Evolutionary conservation across 2,113 vertebrate species (phyloP), one percentile per base, ranked within the genome.

Genomic region (Poeciliopsis occidentalis): DNA sequence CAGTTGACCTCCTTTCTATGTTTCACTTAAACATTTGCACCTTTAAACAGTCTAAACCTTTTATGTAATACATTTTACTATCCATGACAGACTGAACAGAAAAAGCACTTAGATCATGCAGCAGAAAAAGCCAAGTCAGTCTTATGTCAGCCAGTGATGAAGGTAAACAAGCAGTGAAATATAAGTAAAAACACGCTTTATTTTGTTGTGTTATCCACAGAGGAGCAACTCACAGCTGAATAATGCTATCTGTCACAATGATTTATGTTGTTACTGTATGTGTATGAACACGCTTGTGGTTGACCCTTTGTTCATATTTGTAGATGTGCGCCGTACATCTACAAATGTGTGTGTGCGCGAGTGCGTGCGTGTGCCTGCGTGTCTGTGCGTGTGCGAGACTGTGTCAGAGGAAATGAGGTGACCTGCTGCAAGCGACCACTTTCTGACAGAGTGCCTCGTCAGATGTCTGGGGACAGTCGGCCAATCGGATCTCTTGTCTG

Each of bases 371-470:
- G 41, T 17, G 37, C 26, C 1, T 19, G 44, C 15, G 41, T 44
- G 13, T 44, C 3, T 4, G 12, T 41, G 12, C 3, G 13, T 41
- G 47, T 71, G 60, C 44, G 32, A 24, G 69, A 41, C 5, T 73
- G 60, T 44, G 70, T 1, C 39, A 1, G 60, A 79, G 81, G 81
- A 88, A 88, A 87, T 79, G 74, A 89, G 86, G 81, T 87, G 85
- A 88, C 82, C 85, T 39, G 66, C 73, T 70, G 86, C n/a, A 51
- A 76, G 71, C 83, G 80, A 88, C 85, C 64, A 34, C 37, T 51
- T 67, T 78, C 69, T 71, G 81, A 90, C 87, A 89, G 85, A 89
- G 85, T 78, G 89, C 80, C 68, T 81, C 60, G 68, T 92, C 84
- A 88, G 89, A 88, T 83, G 85, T 89, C 81, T 89, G 80, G 78